A percentile compares a stretch with the other conserved stretches of the same genome.
Evolutionary conservation across 1,140 invertebrate species (phyloP).

Genomic region (Thaumatotibia leucotreta): DNA sequence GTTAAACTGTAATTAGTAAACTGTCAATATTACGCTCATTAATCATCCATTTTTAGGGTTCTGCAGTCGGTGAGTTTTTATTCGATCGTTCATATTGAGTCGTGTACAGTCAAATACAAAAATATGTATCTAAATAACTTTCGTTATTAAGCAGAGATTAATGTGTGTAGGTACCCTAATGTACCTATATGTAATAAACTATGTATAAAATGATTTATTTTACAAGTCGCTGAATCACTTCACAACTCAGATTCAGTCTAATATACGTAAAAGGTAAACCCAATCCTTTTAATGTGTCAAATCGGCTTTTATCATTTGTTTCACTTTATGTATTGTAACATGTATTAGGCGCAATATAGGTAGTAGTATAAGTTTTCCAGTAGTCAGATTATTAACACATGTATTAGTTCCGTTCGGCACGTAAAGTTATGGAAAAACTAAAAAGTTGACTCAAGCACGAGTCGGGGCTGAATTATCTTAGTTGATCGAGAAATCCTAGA

Average conservation of each 20-base stretch:
- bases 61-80: not conserved
- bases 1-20: conserved; percentile 1
- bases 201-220: not conserved
- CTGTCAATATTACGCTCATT: not conserved
- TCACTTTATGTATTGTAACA: not conserved
- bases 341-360: not conserved
- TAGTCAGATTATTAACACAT: too few species aligned
- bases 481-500: too few species aligned
- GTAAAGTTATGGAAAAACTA: too few species aligned
- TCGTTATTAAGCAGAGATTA: too few species aligned
- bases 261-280: not conserved
- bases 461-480: too few species aligned
- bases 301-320: not conserved
- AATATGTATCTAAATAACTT: too few species aligned
- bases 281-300: not conserved
- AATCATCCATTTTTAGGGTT: not conserved
- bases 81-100: not conserved
- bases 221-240: not conserved
- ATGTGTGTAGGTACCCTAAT: not conserved
- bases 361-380: not conserved
- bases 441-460: too few species aligned
- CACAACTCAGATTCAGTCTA: not conserved
- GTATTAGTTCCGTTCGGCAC: too few species aligned
- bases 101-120: too few species aligned
- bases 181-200: not conserved